Conservation (phyloP, 2,888 invertebrate genomes). For the Morpho helenor region DNA sequence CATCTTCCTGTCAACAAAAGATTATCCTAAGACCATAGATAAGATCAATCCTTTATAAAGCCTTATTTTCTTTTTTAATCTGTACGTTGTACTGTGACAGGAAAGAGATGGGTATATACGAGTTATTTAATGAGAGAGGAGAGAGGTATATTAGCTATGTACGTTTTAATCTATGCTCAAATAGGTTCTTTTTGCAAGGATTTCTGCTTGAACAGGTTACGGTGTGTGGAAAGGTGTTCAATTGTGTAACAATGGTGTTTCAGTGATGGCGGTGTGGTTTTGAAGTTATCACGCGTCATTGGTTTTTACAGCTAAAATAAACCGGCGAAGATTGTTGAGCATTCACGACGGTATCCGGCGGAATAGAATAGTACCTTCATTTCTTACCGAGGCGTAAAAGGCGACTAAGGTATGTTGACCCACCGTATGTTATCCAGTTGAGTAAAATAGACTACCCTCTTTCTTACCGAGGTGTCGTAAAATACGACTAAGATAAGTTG, state of each 20-base stretch:
- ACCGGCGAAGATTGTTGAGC: background rate
- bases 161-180: too few species aligned
- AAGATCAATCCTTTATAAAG: slow-evolving; percentile 24
- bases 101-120: too few species aligned
- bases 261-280: slow-evolving; percentile 36
- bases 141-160: too few species aligned
- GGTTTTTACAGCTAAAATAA: slow-evolving; percentile 28
- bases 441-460: too few species aligned
- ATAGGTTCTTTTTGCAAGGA: slow-evolving; percentile 30
- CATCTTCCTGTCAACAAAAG: slow-evolving; percentile 72
- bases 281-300: slow-evolving; percentile 59
- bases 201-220: slow-evolving; percentile 46
- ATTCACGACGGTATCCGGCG: too few species aligned
- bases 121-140: too few species aligned
- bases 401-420: too few species aligned
- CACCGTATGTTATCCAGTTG: too few species aligned
- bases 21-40: slow-evolving; percentile 59
- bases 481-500: too few species aligned
- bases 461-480: too few species aligned
- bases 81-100: background rate
- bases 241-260: slow-evolving; percentile 53
- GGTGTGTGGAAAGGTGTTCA: slow-evolving; percentile 67
- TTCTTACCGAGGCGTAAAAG: too few species aligned
- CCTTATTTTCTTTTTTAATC: slow-evolving; percentile 10
- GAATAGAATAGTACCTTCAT: too few species aligned